Evolutionary conservation across 2,888 invertebrate genomes (phyloP).

Genomic region (Orthosia incerta): DNA sequence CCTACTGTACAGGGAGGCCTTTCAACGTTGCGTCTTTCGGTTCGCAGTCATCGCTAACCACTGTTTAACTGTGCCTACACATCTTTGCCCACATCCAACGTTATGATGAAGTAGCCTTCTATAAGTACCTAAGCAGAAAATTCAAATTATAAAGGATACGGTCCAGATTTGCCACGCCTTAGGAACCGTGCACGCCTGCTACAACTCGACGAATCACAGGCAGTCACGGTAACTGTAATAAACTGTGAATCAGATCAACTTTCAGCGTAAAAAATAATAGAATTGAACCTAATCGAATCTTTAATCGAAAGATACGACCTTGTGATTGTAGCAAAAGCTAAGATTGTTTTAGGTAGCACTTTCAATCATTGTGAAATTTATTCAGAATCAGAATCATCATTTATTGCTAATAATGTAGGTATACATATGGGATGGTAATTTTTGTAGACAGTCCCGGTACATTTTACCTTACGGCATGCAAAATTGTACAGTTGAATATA

Average conservation of each 20-base stretch:
- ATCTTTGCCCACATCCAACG: not conserved
- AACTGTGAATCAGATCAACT: constrained; percentile 11
- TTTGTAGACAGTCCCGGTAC: too few relatives aligned
- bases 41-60: not conserved
- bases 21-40: too few relatives aligned
- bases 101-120: too few relatives aligned
- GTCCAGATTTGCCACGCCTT: constrained; percentile 9
- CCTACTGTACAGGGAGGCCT: too few relatives aligned
- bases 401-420: too few relatives aligned
- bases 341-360: not conserved
- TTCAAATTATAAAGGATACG: constrained; percentile 1
- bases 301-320: constrained; percentile 22
- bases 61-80: not conserved
- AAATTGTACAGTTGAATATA: too few relatives aligned
- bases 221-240: constrained; percentile 39
- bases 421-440: too few relatives aligned
- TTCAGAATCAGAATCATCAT: too few relatives aligned
- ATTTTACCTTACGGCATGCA: too few relatives aligned
- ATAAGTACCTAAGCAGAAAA: too few relatives aligned
- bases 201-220: constrained; percentile 28
- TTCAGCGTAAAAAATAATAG: constrained; percentile 6
- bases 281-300: constrained; percentile 18
- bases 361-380: constrained; percentile 16
- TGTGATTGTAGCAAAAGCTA: not conserved
- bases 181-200: constrained; percentile 22